These are phyloP conservation scores for Sarcophilus harrisii DNA, from an alignment of 2,797 vertebrate genomes.

Conservation along the genomic window DNA sequence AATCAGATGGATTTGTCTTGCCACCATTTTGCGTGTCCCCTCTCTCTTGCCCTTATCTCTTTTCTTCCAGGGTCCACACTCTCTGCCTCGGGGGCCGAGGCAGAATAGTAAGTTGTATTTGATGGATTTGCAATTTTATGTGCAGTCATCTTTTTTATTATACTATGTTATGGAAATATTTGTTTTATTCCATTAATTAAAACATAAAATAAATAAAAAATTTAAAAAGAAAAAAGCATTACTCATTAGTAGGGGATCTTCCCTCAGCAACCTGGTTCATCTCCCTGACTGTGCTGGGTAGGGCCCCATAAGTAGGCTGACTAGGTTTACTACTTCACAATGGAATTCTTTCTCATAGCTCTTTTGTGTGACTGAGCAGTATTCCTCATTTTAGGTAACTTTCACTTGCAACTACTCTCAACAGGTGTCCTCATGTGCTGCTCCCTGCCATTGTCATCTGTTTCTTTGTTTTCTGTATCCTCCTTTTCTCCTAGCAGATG, in stretches of 20 bases:
- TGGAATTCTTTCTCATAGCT: not conserved
- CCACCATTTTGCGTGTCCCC: too few species aligned
- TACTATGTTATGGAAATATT: not conserved
- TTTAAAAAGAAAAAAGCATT: not conserved
- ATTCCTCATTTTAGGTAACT: not conserved
- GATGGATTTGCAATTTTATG: not conserved
- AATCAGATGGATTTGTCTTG: too few species aligned
- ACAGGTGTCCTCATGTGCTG: not conserved
- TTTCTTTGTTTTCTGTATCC: not conserved
- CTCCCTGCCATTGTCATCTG: not conserved
- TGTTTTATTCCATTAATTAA: not conserved
- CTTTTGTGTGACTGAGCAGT: not conserved
- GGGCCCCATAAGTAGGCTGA: not conserved
- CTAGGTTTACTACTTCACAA: not conserved
- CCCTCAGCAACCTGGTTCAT: not conserved
- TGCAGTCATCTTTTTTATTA: not conserved
- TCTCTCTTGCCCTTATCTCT: too few species aligned
- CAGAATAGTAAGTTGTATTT: not conserved
- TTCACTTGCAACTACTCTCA: not conserved
- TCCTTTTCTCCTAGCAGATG: not conserved
- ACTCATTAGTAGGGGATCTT: not conserved
- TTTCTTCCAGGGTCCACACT: too few species aligned
- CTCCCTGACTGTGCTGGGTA: not conserved
- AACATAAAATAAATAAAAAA: not conserved
- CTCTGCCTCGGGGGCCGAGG: too few species aligned